Base-by-base conservation (phyloP, 2,888 invertebrate genomes). In the Yponomeuta sedellus region DNA sequence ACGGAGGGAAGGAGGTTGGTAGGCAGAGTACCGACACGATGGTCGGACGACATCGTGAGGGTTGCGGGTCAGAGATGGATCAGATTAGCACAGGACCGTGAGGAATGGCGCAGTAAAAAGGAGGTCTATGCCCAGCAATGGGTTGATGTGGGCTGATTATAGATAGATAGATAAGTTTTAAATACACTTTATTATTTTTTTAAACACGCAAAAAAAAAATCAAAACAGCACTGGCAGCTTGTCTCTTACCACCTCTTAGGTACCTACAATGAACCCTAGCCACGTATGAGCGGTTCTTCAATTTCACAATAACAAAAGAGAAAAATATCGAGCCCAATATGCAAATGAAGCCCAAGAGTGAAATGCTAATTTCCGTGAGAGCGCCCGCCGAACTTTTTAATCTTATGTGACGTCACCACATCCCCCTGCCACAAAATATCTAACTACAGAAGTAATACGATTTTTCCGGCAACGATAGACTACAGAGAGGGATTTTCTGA, bases 301-400 rank as follows among this genome's bases (percentile, higher is more conserved):
- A 63, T 44, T 63, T 40, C 63, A 20, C 20, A 63, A 63, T 44
- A 63, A 62, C 62, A 62, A 34, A 63, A 63, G 44, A 63, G 11
- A 44, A 63, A 63, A 63, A 65, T 59, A 20, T 59, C 12, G 19
- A 74, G 78, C 77, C 71, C 80, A 74, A 76, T 78, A 89, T 90
- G 89, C 82, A 88, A 90, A 90, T 88, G 78, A 79, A 74, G 73
- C 77, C 74, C 79, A 79, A 78, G 78, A 83, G 79, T 76, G 77
- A 88, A 89, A 91, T 90, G 90, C 87, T 88, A 90, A 91, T 90
- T 89, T 88, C 80, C 90, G 90, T 89, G 90, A 85, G 90, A 90
- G 86, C 79, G 82, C 77, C 74, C 81, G 84, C 64, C 83, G 83
- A 91, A 91, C 88, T 91, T 91, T 91, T 91, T 91, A 91, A 91